Percentiles rank a stretch among this genome's conserved stretches.
Evolutionary conservation across 2,888 invertebrate genomes (phyloP).

Genomic region (Volucella bombylans): DNA sequence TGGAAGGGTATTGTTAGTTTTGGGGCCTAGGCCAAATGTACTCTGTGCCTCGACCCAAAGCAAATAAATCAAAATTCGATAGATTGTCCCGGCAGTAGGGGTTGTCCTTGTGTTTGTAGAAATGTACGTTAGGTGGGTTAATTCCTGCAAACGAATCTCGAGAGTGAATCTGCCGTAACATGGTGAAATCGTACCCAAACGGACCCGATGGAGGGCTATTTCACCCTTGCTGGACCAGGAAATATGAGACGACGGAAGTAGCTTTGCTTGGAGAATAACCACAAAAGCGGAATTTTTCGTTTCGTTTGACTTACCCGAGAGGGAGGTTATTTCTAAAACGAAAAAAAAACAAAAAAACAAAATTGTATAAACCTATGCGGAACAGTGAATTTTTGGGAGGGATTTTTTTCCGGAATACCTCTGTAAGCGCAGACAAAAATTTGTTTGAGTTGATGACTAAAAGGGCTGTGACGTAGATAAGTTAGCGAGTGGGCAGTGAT

Average conservation of each 20-base stretch:
- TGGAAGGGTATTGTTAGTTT: background rate
- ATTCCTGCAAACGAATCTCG: background rate
- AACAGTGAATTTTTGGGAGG: too few species aligned
- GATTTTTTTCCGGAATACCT: too few species aligned
- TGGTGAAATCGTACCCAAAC: conserved; percentile 42
- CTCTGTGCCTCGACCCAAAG: conserved; percentile 28
- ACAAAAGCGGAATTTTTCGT: conserved; percentile 20
- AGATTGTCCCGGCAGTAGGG: background rate
- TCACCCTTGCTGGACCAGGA: conserved; percentile 11
- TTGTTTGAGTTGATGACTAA: too few species aligned
- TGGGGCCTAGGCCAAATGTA: conserved; percentile 15
- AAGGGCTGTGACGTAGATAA: too few species aligned
- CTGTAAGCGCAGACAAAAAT: too few species aligned
- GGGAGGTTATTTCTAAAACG: too few species aligned
- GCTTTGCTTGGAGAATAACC: conserved; percentile 7
- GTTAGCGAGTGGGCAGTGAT: too few species aligned
- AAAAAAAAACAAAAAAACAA: too few species aligned
- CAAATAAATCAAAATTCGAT: conserved; percentile 63
- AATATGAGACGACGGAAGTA: background rate
- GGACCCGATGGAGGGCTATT: conserved; percentile 2
- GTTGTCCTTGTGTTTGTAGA: background rate
- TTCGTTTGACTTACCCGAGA: background rate
- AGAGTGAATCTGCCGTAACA: conserved; percentile 31
- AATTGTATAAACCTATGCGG: too few species aligned
- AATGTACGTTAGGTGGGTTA: background rate